Percentiles rank a stretch among this genome's conserved stretches.
phyloP scores from a whole-genome alignment of 2,797 vertebrate genomes.

The Epinephelus coioides region DNA sequence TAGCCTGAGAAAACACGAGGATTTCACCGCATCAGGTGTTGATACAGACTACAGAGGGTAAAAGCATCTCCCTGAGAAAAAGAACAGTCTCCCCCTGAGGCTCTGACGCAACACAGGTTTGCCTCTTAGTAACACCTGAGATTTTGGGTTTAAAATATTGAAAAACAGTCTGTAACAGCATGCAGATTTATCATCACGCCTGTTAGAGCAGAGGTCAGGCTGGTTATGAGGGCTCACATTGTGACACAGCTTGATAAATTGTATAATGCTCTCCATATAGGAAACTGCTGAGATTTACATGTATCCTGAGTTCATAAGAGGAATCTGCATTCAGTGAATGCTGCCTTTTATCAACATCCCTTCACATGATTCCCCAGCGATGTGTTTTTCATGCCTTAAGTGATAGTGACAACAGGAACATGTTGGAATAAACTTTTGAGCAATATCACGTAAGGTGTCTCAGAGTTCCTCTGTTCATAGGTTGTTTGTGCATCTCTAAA shows the following conservation, averaged over 20 bases:
- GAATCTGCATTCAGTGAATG: conserved; percentile 48
- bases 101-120: conserved; percentile 49
- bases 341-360: conserved; percentile 56
- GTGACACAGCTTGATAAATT: conserved; percentile 22
- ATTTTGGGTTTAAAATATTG: conserved; percentile 20
- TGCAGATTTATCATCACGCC: conserved; percentile 3
- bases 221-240: conserved; percentile 15
- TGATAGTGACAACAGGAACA: conserved; percentile 40
- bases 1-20: conserved; percentile 75
- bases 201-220: conserved; percentile 11
- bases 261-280: conserved; percentile 13
- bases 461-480: conserved; percentile 12
- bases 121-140: conserved; percentile 54
- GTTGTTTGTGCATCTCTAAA: conserved; percentile 27
- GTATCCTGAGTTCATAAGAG: conserved; percentile 20
- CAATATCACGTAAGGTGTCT: conserved; percentile 21
- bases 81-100: conserved; percentile 67
- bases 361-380: conserved; percentile 72
- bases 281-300: conserved; percentile 7
- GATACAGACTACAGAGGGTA: conserved; percentile 44
- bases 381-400: conserved; percentile 51
- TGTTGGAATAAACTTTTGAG: conserved; percentile 29
- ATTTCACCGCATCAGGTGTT: conserved; percentile 69
- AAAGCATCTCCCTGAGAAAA: conserved; percentile 64
- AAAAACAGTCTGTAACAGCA: not conserved